These are phyloP conservation scores for Syngnathus typhle DNA, from an alignment of 2,113 vertebrate species.

Conservation along the genomic window DNA sequence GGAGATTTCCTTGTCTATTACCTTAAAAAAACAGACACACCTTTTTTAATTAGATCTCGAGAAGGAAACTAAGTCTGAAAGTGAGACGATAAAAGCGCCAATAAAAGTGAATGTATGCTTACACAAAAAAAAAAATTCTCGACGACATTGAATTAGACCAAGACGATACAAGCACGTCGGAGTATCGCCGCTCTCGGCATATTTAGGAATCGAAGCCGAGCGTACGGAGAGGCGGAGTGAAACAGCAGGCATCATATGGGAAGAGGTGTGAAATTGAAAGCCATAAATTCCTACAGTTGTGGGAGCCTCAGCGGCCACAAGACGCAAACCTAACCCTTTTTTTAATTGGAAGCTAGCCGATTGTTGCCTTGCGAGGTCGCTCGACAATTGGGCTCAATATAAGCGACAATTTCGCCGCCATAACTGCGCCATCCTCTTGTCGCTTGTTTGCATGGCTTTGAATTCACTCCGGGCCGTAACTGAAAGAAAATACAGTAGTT, in stretches of 20 bases:
- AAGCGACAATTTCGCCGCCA: not conserved
- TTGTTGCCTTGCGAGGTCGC: slow-evolving; percentile 24
- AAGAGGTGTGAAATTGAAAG: slow-evolving; percentile 67
- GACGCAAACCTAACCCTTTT: slow-evolving; percentile 28
- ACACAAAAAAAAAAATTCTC: not conserved
- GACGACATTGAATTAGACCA: not conserved
- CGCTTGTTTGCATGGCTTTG: not conserved
- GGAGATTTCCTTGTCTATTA: not conserved
- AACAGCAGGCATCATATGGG: slow-evolving; percentile 55
- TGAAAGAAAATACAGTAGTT: not conserved
- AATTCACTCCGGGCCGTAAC: not conserved
- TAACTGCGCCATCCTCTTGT: not conserved
- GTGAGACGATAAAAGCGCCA: not conserved
- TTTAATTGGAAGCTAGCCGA: slow-evolving; percentile 35
- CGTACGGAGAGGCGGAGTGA: slow-evolving; percentile 25
- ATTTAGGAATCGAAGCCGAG: slow-evolving; percentile 17
- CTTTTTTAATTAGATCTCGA: not conserved
- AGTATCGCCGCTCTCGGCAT: slow-evolving; percentile 15
- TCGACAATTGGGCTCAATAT: slow-evolving; percentile 18
- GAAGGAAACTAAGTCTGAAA: not conserved
- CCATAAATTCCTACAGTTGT: slow-evolving; percentile 60
- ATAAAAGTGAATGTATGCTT: not conserved
- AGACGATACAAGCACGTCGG: not conserved
- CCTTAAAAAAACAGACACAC: not conserved
- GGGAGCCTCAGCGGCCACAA: slow-evolving; percentile 35